Evolutionary conservation across 2,888 invertebrate genomes (phyloP).

Genomic region (Drosophila melanosoma): DNA sequence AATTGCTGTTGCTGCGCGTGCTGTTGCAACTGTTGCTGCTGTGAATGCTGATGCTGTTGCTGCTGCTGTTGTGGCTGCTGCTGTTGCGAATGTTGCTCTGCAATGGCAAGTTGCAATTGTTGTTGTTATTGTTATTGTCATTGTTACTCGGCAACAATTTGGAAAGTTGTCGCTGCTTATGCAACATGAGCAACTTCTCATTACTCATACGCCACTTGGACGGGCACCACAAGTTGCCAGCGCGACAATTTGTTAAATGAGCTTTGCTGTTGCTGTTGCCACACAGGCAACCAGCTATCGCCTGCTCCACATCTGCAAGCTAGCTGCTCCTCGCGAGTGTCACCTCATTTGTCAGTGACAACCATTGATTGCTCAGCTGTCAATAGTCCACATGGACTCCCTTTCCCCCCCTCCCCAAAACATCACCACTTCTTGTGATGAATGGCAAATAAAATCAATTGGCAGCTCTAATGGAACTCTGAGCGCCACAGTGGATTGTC

Average conservation of each 20-base stretch:
- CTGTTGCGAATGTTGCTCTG: constrained; percentile 68
- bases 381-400: constrained; percentile 16
- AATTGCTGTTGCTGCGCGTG: constrained; percentile 83
- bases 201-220: constrained; percentile 61
- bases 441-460: constrained; percentile 38
- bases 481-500: not conserved
- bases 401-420: too few relatives aligned
- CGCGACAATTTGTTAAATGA: constrained; percentile 65
- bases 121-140: constrained; percentile 38
- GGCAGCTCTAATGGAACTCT: constrained; percentile 20
- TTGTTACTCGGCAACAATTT: constrained; percentile 22
- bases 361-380: constrained; percentile 41
- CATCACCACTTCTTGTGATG: not conserved
- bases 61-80: constrained; percentile 55
- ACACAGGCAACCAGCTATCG: constrained; percentile 40
- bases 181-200: constrained; percentile 39
- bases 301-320: constrained; percentile 59
- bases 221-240: constrained; percentile 21
- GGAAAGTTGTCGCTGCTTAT: constrained; percentile 66
- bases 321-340: constrained; percentile 10
- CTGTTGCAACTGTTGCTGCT: constrained; percentile 83
- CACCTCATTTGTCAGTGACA: constrained; percentile 60
- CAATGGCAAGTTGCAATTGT: constrained; percentile 63
- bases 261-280: constrained; percentile 31
- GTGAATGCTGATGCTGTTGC: constrained; percentile 43